These are phyloP conservation scores for Luperina nickerlii DNA, from an alignment of 2,888 invertebrate genomes.

Conservation along the genomic window DNA sequence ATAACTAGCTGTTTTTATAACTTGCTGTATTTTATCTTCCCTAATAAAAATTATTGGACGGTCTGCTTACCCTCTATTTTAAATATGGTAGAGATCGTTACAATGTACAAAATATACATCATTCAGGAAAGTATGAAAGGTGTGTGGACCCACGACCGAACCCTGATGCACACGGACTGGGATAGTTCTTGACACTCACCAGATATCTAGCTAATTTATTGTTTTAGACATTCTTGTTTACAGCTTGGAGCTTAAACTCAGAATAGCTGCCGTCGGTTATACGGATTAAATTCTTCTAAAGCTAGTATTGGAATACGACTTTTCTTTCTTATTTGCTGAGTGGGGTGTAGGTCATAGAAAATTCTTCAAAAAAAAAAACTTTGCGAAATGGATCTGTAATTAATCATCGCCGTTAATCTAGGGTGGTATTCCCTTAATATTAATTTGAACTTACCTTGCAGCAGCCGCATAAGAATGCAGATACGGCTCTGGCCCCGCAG, in stretches of 20 bases:
- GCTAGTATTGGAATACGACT: not conserved
- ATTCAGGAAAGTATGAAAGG: not conserved
- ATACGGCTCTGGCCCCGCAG: slow-evolving; percentile 78
- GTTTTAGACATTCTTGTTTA: not conserved
- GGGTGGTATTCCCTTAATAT: not conserved
- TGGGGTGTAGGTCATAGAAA: not conserved
- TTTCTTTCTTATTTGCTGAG: not conserved
- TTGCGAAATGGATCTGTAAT: not conserved
- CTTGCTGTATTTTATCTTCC: too few relatives aligned
- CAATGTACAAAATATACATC: not conserved
- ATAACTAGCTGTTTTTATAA: too few relatives aligned
- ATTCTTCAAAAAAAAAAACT: not conserved
- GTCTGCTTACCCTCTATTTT: too few relatives aligned
- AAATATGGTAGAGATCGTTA: too few relatives aligned
- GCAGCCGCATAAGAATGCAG: slow-evolving; percentile 60
- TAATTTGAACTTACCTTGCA: not conserved
- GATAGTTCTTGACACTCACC: not conserved
- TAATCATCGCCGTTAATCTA: not conserved
- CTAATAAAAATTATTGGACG: too few relatives aligned
- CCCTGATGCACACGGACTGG: not conserved
- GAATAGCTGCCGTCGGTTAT: not conserved
- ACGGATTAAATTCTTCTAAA: not conserved
- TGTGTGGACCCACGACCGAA: not conserved
- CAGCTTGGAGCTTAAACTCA: not conserved
- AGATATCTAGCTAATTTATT: not conserved